phyloP scores from a whole-genome alignment of 2,113 vertebrate species.

The Cacatua alba region DNA sequence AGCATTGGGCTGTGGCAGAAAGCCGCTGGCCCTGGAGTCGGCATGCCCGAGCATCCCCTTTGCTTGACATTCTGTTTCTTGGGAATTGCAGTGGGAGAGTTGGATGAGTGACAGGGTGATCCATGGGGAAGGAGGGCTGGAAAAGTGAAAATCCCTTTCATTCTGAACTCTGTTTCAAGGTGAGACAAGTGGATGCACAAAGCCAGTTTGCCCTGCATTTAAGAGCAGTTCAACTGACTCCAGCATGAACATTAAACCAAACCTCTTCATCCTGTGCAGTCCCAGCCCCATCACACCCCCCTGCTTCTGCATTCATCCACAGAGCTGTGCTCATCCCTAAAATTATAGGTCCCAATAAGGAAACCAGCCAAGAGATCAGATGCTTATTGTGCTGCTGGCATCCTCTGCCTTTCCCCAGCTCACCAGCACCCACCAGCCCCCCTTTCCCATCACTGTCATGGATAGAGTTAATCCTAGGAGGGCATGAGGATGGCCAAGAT shows the following conservation, averaged over 20 bases:
- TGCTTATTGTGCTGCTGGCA: background rate
- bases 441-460: background rate
- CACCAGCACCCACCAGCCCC: background rate
- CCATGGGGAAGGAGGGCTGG: background rate
- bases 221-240: background rate
- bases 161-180: background rate
- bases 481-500: background rate
- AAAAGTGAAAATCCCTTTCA: background rate
- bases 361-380: background rate
- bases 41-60: background rate
- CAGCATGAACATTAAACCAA: background rate
- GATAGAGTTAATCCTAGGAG: background rate
- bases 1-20: background rate
- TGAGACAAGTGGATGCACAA: background rate
- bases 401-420: background rate
- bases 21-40: background rate
- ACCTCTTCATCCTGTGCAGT: background rate
- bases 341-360: background rate
- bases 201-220: background rate
- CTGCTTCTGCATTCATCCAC: background rate
- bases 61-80: background rate
- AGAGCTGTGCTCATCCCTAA: background rate
- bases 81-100: background rate
- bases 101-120: background rate
- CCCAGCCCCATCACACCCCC: background rate